Percentiles rank a stretch among this genome's conserved stretches.
These are phyloP conservation scores for Eupsilia transversa DNA, from an alignment of 2,888 invertebrate genomes.

Conservation along the genomic window DNA sequence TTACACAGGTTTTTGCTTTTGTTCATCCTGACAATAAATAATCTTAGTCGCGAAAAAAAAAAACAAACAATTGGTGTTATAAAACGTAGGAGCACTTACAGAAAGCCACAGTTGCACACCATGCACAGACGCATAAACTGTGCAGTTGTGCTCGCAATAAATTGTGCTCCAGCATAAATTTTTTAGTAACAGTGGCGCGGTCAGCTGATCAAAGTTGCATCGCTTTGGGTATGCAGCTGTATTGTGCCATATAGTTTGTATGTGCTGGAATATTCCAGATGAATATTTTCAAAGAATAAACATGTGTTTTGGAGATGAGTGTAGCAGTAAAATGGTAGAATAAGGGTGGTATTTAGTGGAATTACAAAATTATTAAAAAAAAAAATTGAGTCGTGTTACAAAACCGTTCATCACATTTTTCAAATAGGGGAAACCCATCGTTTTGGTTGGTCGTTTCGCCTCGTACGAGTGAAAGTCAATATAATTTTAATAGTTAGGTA, in stretches of 20 bases:
- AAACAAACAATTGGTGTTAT: conserved; percentile 15
- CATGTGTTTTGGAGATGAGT: conserved; percentile 4
- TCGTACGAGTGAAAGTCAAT: not conserved
- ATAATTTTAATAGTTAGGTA: not conserved
- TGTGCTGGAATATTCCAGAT: conserved; percentile 26
- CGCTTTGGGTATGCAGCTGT: conserved; percentile 37
- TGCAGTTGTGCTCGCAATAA: conserved; percentile 32
- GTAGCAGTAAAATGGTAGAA: not conserved
- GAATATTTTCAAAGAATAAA: conserved; percentile 17
- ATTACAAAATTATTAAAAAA: not conserved
- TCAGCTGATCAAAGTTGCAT: conserved; percentile 63
- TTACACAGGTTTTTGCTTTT: not conserved
- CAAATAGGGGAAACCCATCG: no score
- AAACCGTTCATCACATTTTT: not conserved
- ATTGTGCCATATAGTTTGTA: not conserved
- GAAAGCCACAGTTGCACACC: conserved; percentile 14
- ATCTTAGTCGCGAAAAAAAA: not conserved
- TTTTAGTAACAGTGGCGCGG: conserved; percentile 47
- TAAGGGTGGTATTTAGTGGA: not conserved
- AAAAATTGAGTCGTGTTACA: not conserved
- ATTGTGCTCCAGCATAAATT: conserved; percentile 42
- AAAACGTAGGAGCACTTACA: conserved; percentile 10
- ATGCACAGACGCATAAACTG: conserved; percentile 42
- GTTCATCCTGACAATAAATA: not conserved
- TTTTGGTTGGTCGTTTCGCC: not conserved